Base-by-base conservation (phyloP, 2,888 invertebrate genomes). In the Eupithecia abbreviata region DNA sequence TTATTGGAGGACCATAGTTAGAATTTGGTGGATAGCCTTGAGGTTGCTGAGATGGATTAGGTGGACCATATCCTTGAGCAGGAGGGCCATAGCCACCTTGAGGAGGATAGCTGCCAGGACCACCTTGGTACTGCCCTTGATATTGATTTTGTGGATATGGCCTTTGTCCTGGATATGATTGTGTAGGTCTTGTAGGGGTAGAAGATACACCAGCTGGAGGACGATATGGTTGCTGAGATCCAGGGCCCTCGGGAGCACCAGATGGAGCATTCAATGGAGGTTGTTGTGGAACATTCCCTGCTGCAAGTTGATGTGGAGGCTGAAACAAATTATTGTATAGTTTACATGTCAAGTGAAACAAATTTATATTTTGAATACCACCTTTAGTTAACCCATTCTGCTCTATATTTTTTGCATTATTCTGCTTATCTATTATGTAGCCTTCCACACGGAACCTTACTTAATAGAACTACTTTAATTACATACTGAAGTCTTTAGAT, bases 41-140 rank as follows among this genome's bases (percentile, higher is more conserved):
- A 49, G 96, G 96, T 89, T 96, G 97, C 80, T 93, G 94, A 68
- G 90, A 79, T 79, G 96, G 95, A 81, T 96, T 96, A 47, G 97
- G 96, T 30, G 96, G 96, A 4, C 96, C 96, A 87, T 96, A 96
- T 49, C 96, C 96, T 85, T 96, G 96, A 76, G 95, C 95, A 72
- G 96, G 96, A 74, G 96, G 96, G 15, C 96, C 96, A 90, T 97
- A 97, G 49, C 96, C 96, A 75, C 95, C 96, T 86, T 97, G 97
- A 73, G 97, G 97, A 68, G 97, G 97, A 88, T 96, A 97, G 12
- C 95, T 95, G 81, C 95, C 95, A 80, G 95, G 95, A 78, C 95
- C 94, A 82, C 95, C 95, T 85, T 95, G 95, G 84, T 96, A 96
- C 82, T 96, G 96, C 1, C 93, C 93, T 85, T 96, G 96, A 84